These are phyloP conservation scores for Drosophila gaucha DNA, from an alignment of 2,888 invertebrate species.

Conservation along the genomic window DNA sequence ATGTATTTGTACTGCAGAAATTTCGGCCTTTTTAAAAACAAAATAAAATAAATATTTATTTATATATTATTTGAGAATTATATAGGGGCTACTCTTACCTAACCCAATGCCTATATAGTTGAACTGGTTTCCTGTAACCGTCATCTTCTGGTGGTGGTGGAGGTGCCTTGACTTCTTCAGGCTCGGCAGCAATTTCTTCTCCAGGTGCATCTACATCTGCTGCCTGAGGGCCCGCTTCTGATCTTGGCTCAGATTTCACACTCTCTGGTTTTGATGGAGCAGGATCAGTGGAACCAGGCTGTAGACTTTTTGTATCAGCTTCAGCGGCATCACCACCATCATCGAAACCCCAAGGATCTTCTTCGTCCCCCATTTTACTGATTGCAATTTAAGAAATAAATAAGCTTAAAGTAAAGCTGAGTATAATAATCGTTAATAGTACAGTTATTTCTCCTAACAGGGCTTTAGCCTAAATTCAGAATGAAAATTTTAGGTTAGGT, in stretches of 20 bases:
- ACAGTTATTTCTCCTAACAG: background rate
- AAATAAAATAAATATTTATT: background rate
- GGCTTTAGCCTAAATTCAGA: slow-evolving; percentile 6
- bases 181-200: slow-evolving; percentile 79
- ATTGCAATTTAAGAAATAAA: background rate
- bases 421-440: background rate
- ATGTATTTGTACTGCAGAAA: slow-evolving; percentile 93
- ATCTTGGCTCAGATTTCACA: slow-evolving; percentile 64
- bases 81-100: slow-evolving; percentile 85
- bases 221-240: slow-evolving; percentile 26
- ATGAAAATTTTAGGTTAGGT: background rate
- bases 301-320: slow-evolving; percentile 39
- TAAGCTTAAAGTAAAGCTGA: background rate
- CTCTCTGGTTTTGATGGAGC: slow-evolving; percentile 83
- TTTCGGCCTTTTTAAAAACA: slow-evolving; percentile 87
- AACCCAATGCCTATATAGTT: slow-evolving; percentile 92
- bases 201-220: slow-evolving; percentile 32
- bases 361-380: slow-evolving; percentile 85
- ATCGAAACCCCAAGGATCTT: slow-evolving; percentile 86
- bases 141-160: slow-evolving; percentile 85
- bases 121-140: slow-evolving; percentile 88
- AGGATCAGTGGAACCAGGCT: slow-evolving; percentile 61
- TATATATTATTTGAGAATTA: background rate
- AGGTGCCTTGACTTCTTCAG: slow-evolving; percentile 85
- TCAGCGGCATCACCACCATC: slow-evolving; percentile 78